phyloP scores from a whole-genome alignment of 2,888 invertebrate species.

The Anoncus sp. region DNA sequence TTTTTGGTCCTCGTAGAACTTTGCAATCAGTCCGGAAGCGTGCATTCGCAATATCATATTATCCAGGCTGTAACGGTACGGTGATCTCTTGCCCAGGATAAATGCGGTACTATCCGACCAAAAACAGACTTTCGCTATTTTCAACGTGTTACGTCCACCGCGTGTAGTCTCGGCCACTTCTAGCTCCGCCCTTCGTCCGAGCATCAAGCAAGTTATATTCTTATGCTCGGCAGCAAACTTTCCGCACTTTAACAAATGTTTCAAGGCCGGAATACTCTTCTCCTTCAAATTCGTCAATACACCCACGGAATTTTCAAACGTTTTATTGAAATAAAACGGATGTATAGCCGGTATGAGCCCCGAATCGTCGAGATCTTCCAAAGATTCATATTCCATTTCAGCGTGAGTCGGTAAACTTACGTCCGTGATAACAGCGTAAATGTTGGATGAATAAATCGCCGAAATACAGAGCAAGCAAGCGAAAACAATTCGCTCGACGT shows the following conservation, averaged over 20 bases:
- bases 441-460: conserved; percentile 53
- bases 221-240: conserved; percentile 15
- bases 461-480: conserved; percentile 53
- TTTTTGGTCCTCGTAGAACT: too few species aligned
- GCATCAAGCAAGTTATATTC: conserved; percentile 54
- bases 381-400: conserved; percentile 41
- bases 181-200: conserved; percentile 34
- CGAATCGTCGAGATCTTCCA: conserved; percentile 59
- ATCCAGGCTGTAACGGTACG: conserved; percentile 16
- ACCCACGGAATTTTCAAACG: conserved; percentile 38
- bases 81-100: too few species aligned
- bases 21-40: neutral
- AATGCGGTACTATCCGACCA: too few species aligned
- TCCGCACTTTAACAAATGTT: conserved; percentile 22
- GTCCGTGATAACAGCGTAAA: conserved; percentile 58
- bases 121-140: too few species aligned
- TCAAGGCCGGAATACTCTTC: conserved; percentile 13
- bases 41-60: neutral
- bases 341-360: conserved; percentile 49
- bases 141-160: too few species aligned
- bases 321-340: conserved; percentile 17
- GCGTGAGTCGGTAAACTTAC: conserved; percentile 27
- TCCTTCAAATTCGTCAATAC: conserved; percentile 30
- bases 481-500: conserved; percentile 58
- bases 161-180: too few species aligned